phyloP scores from a whole-genome alignment of 2,888 invertebrate genomes.

The Daptonema setosum region DNA sequence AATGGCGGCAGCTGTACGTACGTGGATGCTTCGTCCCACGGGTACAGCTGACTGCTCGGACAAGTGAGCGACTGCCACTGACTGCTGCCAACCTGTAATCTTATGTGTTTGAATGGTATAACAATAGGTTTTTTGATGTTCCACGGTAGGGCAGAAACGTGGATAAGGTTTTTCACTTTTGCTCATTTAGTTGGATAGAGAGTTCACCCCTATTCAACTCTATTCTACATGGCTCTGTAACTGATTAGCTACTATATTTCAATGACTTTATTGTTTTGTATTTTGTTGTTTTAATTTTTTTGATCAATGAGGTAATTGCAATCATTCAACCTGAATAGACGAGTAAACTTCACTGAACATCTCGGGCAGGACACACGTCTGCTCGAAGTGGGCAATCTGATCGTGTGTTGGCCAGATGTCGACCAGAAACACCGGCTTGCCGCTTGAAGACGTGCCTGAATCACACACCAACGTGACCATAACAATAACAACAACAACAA shows the following conservation, averaged over 20 bases:
- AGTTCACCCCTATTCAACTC: too few relatives aligned
- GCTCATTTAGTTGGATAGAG: too few relatives aligned
- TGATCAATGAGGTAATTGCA: too few relatives aligned
- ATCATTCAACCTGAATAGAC: not conserved
- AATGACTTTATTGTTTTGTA: too few relatives aligned
- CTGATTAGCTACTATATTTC: too few relatives aligned
- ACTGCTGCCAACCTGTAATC: constrained; percentile 46
- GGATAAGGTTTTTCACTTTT: not conserved
- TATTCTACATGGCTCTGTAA: too few relatives aligned
- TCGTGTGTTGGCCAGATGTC: constrained; percentile 85
- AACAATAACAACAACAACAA: too few relatives aligned
- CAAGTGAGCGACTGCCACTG: constrained; percentile 63
- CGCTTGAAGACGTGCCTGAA: constrained; percentile 43
- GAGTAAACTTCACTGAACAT: constrained; percentile 45
- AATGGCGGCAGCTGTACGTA: constrained; percentile 91
- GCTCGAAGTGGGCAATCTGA: constrained; percentile 60
- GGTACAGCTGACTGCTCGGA: constrained; percentile 59
- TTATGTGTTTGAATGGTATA: not conserved
- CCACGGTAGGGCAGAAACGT: too few relatives aligned
- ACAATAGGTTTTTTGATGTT: not conserved
- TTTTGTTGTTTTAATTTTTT: too few relatives aligned
- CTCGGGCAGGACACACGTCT: constrained; percentile 66
- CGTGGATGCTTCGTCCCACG: constrained; percentile 70
- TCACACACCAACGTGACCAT: too few relatives aligned
- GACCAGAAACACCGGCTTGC: constrained; percentile 53